phyloP scores from a whole-genome alignment of 2,888 invertebrate genomes.

The Andrena marginata region DNA sequence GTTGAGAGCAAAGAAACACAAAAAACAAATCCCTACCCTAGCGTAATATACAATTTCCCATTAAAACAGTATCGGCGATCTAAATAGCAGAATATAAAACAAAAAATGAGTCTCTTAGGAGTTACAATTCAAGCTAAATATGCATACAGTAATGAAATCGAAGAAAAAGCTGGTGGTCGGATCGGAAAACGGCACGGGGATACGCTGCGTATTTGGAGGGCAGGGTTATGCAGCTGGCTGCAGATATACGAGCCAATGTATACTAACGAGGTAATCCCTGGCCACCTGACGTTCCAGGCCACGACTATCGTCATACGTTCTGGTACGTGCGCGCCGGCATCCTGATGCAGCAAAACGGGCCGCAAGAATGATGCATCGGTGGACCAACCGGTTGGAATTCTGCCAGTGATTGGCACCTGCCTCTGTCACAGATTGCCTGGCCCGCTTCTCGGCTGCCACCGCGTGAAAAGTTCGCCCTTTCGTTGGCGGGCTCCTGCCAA shows the following conservation, averaged over 20 bases:
- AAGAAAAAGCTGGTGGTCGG: too few relatives aligned
- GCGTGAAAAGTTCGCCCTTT: slow-evolving; percentile 24
- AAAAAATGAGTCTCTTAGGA: too few relatives aligned
- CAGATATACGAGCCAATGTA: slow-evolving; percentile 60
- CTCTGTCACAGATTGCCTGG: slow-evolving; percentile 7
- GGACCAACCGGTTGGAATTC: slow-evolving; percentile 39
- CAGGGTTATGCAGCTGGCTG: slow-evolving; percentile 24
- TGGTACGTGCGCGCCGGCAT: slow-evolving; percentile 36
- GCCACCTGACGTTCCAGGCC: slow-evolving; percentile 59
- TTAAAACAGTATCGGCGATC: too few relatives aligned
- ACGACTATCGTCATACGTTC: slow-evolving; percentile 54
- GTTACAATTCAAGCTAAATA: too few relatives aligned
- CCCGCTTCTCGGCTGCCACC: not conserved
- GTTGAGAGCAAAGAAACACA: too few relatives aligned
- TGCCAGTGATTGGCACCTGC: slow-evolving; percentile 45
- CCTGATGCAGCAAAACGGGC: slow-evolving; percentile 46
- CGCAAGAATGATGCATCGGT: slow-evolving; percentile 57
- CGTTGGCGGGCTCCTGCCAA: not conserved
- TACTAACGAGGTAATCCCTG: slow-evolving; percentile 64
- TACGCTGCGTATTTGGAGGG: slow-evolving; percentile 28
- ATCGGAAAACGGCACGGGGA: not conserved
- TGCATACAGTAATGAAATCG: too few relatives aligned
- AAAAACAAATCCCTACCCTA: too few relatives aligned
- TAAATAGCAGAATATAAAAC: too few relatives aligned
- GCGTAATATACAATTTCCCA: too few relatives aligned